Percentiles rank a stretch among this genome's conserved stretches.
These are phyloP conservation scores for Corythornis madagascariensis DNA, from an alignment of 2,113 vertebrate genomes.

Conservation along the genomic window DNA sequence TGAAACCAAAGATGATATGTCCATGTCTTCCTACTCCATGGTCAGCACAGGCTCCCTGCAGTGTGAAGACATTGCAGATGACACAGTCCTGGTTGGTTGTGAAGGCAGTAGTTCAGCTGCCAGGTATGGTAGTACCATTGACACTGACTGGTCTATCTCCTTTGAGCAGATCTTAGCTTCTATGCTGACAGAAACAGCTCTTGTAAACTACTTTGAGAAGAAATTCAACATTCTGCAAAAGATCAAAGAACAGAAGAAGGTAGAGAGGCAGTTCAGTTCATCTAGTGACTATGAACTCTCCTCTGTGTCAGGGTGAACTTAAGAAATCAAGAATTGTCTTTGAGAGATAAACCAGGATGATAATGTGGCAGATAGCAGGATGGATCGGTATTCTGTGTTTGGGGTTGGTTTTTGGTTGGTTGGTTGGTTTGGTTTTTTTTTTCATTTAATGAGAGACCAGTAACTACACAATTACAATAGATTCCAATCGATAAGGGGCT, in stretches of 20 bases:
- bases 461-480: conserved; percentile 52
- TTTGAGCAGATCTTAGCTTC: conserved; percentile 98
- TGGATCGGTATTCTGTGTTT: conserved; percentile 35
- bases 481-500: conserved; percentile 40
- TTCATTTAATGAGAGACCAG: conserved; percentile 33
- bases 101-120: conserved; percentile 63
- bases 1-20: conserved; percentile 90
- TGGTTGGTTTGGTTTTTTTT: neutral
- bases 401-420: neutral
- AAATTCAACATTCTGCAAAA: conserved; percentile 83
- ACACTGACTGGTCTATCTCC: conserved; percentile 93
- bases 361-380: conserved; percentile 43
- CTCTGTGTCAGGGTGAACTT: conserved; percentile 77
- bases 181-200: conserved; percentile 89
- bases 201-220: conserved; percentile 96
- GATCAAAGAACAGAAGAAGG: conserved; percentile 86
- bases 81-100: conserved; percentile 85
- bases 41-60: conserved; percentile 89
- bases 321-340: neutral
- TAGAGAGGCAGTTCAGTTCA: conserved; percentile 90
- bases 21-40: conserved; percentile 93
- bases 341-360: neutral
- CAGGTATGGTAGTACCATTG: conserved; percentile 79
- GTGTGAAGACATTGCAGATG: conserved; percentile 90
- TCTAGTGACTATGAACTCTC: conserved; percentile 88